Evolutionary conservation across 2,888 invertebrate species (phyloP), one percentile per base, ranked within the genome.

Genomic region (Chironomus tentans): DNA sequence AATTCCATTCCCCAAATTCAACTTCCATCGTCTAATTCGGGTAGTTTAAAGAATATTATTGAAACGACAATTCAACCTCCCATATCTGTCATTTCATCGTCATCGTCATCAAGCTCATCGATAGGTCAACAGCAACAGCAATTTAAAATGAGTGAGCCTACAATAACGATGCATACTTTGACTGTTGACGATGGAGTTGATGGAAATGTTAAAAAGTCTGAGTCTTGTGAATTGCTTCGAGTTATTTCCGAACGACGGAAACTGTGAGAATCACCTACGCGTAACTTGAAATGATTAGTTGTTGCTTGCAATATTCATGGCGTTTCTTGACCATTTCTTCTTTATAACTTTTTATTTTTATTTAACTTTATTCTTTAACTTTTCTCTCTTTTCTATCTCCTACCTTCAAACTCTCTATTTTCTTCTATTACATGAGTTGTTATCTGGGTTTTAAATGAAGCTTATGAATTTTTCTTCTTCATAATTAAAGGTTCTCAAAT

Each of bases 171-270:
- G 48, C 72, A 77, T n/a, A 70, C 76, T n/a, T 47, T 76, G 38
- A 73, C 46, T n/a, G 77, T 77, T 56, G 56, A 70, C 15, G 70
- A 69, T 56, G 61, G n/a, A n/a, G 18, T 12, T 4, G 75, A 70
- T 70, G 79, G 80, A 69, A 79, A 79, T 76, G 74, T 82, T 0
- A 80, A 79, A 76, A 84, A 83, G 77, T 83, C 84, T 13, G 84
- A 84, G 70, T 82, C 84, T 3, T 82, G 82, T 13, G 84, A 84
- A 80, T 82, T 84, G 18, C 77, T 84, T 78, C 81, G 84, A 62
- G 84, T 84, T 69, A 84, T 84, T 76, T 83, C 84, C 72, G 84
- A 84, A 78, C 81, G 84, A 12, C 79, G 84, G 4, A 76, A 76
- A 50, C 50, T 76, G 18, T 76, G 76, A 76, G 50, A 21, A 13